phyloP scores from a whole-genome alignment of 2,888 invertebrate genomes.

The Ormyrus nitidulus region DNA sequence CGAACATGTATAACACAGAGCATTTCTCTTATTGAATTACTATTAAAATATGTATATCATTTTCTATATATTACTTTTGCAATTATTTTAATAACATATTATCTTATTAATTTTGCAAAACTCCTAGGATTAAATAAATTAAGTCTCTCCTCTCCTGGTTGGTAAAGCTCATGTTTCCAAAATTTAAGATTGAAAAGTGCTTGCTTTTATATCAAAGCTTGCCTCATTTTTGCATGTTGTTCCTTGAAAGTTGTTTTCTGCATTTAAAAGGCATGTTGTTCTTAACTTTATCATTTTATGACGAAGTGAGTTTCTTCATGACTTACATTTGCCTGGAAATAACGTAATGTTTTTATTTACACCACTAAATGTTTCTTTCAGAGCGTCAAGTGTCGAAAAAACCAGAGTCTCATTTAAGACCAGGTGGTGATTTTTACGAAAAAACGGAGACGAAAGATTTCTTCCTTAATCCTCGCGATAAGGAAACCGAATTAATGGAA shows the following conservation, averaged over 20 bases:
- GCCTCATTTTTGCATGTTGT: background rate
- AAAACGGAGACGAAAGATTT: slow-evolving; percentile 59
- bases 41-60: no score
- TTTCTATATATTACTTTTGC: background rate
- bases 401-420: slow-evolving; percentile 65
- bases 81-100: slow-evolving; percentile 19
- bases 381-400: slow-evolving; percentile 64
- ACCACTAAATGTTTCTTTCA: slow-evolving; percentile 40
- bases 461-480: slow-evolving; percentile 59
- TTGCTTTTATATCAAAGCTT: slow-evolving; percentile 7
- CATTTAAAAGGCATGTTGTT: slow-evolving; percentile 11
- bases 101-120: slow-evolving; percentile 21
- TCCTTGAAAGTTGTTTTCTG: background rate
- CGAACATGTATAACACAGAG: no score
- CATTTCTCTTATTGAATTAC: no score
- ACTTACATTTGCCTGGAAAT: no score
- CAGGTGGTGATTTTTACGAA: slow-evolving; percentile 61
- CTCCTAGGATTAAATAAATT: slow-evolving; percentile 8
- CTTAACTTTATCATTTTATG: background rate
- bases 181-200: background rate
- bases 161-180: slow-evolving; percentile 7
- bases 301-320: no score
- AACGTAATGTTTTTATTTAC: no score
- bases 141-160: slow-evolving; percentile 6
- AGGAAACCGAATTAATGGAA: slow-evolving; percentile 57